A percentile compares a stretch with the other conserved stretches of the same genome.
These are phyloP conservation scores for Hermetia illucens DNA, from an alignment of 1,140 invertebrate genomes.

Conservation along the genomic window DNA sequence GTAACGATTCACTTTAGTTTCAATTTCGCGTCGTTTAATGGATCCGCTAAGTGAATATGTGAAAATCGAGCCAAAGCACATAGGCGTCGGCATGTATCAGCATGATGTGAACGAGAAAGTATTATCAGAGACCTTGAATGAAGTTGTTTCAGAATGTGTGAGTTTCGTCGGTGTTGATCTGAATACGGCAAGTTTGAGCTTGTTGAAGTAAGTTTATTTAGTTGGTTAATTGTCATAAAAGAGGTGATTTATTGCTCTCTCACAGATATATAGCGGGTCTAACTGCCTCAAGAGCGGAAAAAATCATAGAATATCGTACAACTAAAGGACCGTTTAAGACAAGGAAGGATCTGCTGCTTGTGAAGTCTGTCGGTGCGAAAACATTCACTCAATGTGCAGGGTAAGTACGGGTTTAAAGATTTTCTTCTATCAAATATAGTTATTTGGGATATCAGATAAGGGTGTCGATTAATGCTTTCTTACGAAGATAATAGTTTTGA, in stretches of 20 bases:
- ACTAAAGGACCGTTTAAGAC: constrained; percentile 54
- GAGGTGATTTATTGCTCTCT: constrained; percentile 7
- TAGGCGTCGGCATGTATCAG: constrained; percentile 87
- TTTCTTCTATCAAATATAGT: too few relatives aligned
- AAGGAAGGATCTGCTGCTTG: constrained; percentile 55
- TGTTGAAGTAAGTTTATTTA: constrained; percentile 46
- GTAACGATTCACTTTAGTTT: constrained; percentile 35
- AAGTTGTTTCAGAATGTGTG: constrained; percentile 65
- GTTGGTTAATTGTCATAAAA: constrained; percentile 4
- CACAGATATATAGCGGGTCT: constrained; percentile 66
- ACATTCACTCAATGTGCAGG: constrained; percentile 81
- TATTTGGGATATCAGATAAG: too few relatives aligned
- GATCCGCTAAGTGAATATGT: constrained; percentile 83
- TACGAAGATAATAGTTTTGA: too few relatives aligned
- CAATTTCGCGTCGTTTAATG: constrained; percentile 71
- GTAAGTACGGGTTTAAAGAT: too few relatives aligned
- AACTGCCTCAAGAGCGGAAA: constrained; percentile 52
- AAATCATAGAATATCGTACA: constrained; percentile 60
- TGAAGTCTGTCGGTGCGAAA: constrained; percentile 67
- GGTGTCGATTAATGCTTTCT: too few relatives aligned
- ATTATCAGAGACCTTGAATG: constrained; percentile 55
- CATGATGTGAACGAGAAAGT: constrained; percentile 72
- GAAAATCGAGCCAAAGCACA: constrained; percentile 81
- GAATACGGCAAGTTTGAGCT: constrained; percentile 65
- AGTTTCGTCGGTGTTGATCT: constrained; percentile 86